These are phyloP conservation scores for Hypsibius dujardini DNA, from an alignment of 1,140 invertebrate genomes.

Conservation along the genomic window DNA sequence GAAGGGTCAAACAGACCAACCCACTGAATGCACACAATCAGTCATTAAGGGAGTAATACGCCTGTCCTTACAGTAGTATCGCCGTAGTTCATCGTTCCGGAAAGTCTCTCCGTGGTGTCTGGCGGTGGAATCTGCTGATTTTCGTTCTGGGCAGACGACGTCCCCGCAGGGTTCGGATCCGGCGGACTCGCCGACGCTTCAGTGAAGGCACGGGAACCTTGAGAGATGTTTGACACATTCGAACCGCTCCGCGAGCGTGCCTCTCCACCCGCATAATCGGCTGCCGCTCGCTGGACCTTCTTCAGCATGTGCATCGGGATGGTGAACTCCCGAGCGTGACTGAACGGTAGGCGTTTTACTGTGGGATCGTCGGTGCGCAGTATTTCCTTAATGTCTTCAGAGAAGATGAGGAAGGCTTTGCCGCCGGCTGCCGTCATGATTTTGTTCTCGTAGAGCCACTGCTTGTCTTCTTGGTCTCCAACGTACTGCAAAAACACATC, in stretches of 20 bases:
- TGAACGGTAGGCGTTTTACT: not conserved
- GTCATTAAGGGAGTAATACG: not conserved
- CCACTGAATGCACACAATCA: not conserved
- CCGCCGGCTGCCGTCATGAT: slow-evolving; percentile 55
- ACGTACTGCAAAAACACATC: slow-evolving; percentile 40
- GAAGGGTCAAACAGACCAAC: no score
- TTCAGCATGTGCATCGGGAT: not conserved
- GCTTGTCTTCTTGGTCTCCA: slow-evolving; percentile 59
- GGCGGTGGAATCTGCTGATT: no score
- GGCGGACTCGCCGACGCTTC: not conserved
- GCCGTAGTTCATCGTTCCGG: not conserved
- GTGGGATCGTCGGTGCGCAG: not conserved
- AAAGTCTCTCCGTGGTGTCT: no score
- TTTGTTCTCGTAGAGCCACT: slow-evolving; percentile 57
- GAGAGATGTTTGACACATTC: not conserved
- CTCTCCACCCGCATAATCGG: not conserved
- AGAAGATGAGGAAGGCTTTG: slow-evolving; percentile 57
- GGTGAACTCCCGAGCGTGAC: not conserved
- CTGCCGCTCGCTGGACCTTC: not conserved
- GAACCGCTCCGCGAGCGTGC: not conserved
- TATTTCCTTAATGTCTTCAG: slow-evolving; percentile 53
- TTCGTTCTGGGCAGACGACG: no score
- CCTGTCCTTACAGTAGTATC: not conserved
- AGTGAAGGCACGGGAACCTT: not conserved
- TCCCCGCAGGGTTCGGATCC: no score